Evolutionary conservation across 2,888 invertebrate species (phyloP), one percentile per base, ranked within the genome.

Genomic region (Helobdella robusta): DNA sequence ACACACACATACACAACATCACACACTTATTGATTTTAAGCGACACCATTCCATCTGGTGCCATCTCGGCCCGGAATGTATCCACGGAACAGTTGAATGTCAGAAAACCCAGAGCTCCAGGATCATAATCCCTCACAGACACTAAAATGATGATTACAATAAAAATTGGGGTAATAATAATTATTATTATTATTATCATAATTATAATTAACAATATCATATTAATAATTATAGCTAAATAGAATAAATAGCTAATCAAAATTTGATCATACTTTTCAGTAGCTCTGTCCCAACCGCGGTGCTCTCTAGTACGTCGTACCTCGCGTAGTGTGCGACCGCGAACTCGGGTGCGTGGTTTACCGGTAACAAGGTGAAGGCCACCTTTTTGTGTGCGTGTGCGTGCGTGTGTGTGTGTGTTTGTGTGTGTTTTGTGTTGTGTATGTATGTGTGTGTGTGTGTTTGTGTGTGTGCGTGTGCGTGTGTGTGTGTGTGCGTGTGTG

Each of bases 111-210:
- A 66, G 50, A 11, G 28, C 66, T 15, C 70, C 70, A 2, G 44
- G 56, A 50, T 71, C 71, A 30, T 63, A 48, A 54, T 71, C 71
- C 34, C 61, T 59, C n/a, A 68, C 68, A 1, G 52, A n/a, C 52
- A 70, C 70, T 70, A 66, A 25, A n/a, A n/a, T n/a, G n/a, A n/a
- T n/a, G n/a, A n/a, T n/a, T n/a, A n/a, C n/a, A n/a, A n/a, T n/a
- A n/a, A n/a, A n/a, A n/a, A n/a, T n/a, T n/a, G n/a, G n/a, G n/a
- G n/a, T n/a, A n/a, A n/a, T n/a, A n/a, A n/a, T n/a, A n/a, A n/a
- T n/a, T n/a, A n/a, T n/a, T n/a, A n/a, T n/a, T n/a, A n/a, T n/a
- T n/a, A n/a, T n/a, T n/a, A n/a, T n/a, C n/a, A n/a, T n/a, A n/a
- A n/a, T n/a, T n/a, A n/a, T n/a, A n/a, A n/a, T n/a, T n/a, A n/a